A percentile compares a stretch with the other conserved stretches of the same genome.
These are phyloP conservation scores for Apodemia zela DNA, from an alignment of 2,888 invertebrate species.

Conservation along the genomic window DNA sequence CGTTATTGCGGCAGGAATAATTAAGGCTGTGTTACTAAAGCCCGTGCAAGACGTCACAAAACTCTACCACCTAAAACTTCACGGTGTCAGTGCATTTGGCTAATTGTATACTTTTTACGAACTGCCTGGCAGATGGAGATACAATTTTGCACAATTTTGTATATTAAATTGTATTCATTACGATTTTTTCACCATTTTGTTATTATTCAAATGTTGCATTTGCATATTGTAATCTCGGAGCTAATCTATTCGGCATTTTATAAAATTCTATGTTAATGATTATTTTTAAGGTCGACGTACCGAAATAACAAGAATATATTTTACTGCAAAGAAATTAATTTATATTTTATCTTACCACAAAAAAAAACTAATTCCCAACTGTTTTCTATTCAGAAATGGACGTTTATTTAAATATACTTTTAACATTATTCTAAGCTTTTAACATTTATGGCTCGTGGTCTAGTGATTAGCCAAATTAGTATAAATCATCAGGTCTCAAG, in stretches of 20 bases:
- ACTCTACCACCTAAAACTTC: too few species aligned
- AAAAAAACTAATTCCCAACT: background rate
- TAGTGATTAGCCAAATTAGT: background rate
- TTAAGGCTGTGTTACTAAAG: too few species aligned
- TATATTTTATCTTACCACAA: background rate
- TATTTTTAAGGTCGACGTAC: slow-evolving; percentile 21
- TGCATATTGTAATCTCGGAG: background rate
- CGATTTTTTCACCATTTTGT: background rate
- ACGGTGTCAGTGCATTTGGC: too few species aligned
- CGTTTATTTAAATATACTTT: background rate
- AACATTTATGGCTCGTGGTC: background rate
- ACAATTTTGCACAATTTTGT: background rate
- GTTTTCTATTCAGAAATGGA: background rate
- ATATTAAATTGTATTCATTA: background rate
- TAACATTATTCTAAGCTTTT: background rate
- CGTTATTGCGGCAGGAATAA: too few species aligned
- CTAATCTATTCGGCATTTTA: slow-evolving; percentile 9
- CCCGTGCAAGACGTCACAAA: too few species aligned
- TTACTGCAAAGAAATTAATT: background rate
- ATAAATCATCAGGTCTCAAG: too few species aligned
- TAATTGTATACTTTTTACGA: too few species aligned
- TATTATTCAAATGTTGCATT: background rate
- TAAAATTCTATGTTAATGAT: slow-evolving; percentile 24
- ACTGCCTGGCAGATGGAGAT: too few species aligned
- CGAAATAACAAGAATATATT: background rate